Base-by-base conservation (phyloP, 1,140 invertebrate species). In the Leptoteleia sp. region DNA sequence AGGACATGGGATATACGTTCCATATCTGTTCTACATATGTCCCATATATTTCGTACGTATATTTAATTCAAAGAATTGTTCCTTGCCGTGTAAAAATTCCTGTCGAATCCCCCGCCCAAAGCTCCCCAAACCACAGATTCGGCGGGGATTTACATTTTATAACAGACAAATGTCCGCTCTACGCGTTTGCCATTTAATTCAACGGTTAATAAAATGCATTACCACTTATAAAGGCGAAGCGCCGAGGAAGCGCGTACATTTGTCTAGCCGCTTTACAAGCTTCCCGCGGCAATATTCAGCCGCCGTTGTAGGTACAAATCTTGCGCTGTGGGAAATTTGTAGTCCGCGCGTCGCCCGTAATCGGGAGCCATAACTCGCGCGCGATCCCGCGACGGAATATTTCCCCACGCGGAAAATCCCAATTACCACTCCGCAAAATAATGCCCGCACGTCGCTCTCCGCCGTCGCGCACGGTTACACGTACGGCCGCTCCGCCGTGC, bases 241-340 rank as follows among this genome's bases (percentile, higher is more conserved):
- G 13, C 40, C 47, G 27, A 12, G 11, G 15, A 71, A 38, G 40
- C 52, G 50, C 54, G 43, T 67, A 31, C 79, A 83, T 82, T 83
- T 83, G 83, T 83, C 83, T 50, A 55, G 29, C 59, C 64, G 72
- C 29, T 76, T 82, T 82, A 83, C 81, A 73, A 78, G 82, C 62
- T 80, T 80, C 79, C 83, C 61, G 40, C 73, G 54, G 72, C 52
- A 76, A 71, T 82, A 81, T 81, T 78, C 78, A 79, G 65, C 70
- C 68, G 65, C 72, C 68, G 76, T 81, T 81, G 76, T 83, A 76
- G 82, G 83, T 84, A 84, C 83, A 83, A 84, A 84, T 83, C 79
- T 76, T 64, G 52, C 43, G 65, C 76, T 67, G 54, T 38, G 75
- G 77, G 77, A 76, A 84, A 84, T 84, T 84, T 84, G 83, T 82